phyloP scores from a whole-genome alignment of 2,113 vertebrate genomes.

The Anguilla japonica region DNA sequence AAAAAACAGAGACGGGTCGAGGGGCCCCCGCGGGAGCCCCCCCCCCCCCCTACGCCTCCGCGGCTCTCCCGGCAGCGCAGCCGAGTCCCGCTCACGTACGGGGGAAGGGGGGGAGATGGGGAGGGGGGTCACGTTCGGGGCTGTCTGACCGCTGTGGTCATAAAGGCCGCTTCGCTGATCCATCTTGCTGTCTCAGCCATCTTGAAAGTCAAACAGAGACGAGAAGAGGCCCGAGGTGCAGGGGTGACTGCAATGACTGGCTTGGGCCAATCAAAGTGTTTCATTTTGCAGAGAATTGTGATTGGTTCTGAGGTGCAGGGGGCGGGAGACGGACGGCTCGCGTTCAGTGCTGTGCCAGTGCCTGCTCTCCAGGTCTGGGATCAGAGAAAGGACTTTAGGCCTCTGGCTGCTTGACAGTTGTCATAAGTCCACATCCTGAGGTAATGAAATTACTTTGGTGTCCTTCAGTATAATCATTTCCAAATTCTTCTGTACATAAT shows the following conservation, averaged over 20 bases:
- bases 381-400: not conserved
- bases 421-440: not conserved
- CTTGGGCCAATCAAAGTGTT: no score
- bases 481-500: not conserved
- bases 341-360: not conserved
- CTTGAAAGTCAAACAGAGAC: not conserved
- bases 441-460: not conserved
- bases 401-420: not conserved
- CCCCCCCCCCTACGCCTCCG: constrained; percentile 2
- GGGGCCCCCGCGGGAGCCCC: not conserved
- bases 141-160: constrained; percentile 20
- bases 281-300: no score
- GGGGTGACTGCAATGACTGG: not conserved
- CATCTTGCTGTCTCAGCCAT: constrained; percentile 16
- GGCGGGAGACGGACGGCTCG: not conserved
- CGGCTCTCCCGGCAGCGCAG: constrained; percentile 26
- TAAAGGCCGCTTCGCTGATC: constrained; percentile 14
- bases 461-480: not conserved
- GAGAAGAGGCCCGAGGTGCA: not conserved
- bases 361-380: not conserved
- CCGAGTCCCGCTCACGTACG: constrained; percentile 22
- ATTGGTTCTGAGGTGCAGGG: not conserved
- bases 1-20: not conserved
- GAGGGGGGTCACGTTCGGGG: not conserved
- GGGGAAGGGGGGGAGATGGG: not conserved